Evolutionary conservation across 2,113 vertebrate genomes (phyloP).

Genomic region (Paratilapia polleni): DNA sequence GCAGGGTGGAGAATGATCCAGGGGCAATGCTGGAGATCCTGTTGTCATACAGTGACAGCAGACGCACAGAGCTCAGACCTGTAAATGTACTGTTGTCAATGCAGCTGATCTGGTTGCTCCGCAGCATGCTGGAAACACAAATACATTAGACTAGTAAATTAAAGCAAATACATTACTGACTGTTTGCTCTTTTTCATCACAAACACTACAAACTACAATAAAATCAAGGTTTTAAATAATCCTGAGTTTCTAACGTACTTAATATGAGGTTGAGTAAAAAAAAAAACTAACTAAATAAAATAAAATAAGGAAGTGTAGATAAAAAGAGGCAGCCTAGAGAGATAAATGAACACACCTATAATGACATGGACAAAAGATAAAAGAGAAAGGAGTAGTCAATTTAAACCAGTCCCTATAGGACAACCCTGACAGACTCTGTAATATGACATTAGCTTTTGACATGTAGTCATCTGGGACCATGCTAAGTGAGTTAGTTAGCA

Average conservation of each 20-base stretch:
- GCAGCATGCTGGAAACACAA: slow-evolving; percentile 87
- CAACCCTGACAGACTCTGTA: slow-evolving; percentile 34
- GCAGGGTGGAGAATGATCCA: slow-evolving; percentile 93
- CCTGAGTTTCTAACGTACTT: background rate
- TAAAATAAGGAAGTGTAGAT: background rate
- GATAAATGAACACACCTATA: background rate
- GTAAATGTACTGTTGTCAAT: slow-evolving; percentile 94
- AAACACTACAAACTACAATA: background rate
- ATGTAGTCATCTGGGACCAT: slow-evolving; percentile 52
- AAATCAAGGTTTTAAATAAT: background rate
- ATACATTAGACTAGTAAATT: background rate
- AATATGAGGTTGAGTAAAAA: background rate
- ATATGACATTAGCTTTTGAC: slow-evolving; percentile 70
- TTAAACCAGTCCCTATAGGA: slow-evolving; percentile 40
- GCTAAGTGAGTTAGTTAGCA: slow-evolving; percentile 75
- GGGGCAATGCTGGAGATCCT: slow-evolving; percentile 93
- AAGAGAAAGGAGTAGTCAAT: slow-evolving; percentile 28
- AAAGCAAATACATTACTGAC: background rate
- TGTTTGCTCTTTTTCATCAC: background rate
- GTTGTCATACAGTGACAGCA: slow-evolving; percentile 97
- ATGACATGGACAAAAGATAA: slow-evolving; percentile 15
- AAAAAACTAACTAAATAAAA: rapidly evolving
- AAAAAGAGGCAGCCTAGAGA: background rate
- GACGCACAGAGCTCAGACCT: slow-evolving; percentile 92
- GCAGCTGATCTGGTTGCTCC: slow-evolving; percentile 95